Evolutionary conservation across 2,113 vertebrate genomes (phyloP).

Genomic region (Hippopotamus amphibius): DNA sequence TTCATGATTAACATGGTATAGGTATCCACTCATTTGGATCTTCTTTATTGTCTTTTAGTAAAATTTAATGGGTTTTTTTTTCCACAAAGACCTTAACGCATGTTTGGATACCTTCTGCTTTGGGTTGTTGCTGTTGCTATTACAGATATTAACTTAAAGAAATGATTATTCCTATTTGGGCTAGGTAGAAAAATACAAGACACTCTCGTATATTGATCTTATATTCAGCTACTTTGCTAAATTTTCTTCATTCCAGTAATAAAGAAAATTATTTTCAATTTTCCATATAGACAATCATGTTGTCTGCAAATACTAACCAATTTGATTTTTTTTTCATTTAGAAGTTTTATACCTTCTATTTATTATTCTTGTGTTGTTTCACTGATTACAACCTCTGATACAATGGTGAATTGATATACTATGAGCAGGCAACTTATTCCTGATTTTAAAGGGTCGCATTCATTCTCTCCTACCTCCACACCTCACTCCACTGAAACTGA

Average conservation of each 20-base stretch:
- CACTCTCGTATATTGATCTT: neutral
- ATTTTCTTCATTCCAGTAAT: neutral
- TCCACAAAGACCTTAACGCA: neutral
- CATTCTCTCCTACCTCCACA: neutral
- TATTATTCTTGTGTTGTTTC: neutral
- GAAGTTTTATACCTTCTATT: neutral
- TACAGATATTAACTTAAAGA: neutral
- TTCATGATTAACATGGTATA: neutral
- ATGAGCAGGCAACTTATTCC: neutral
- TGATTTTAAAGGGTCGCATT: neutral
- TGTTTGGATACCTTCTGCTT: neutral
- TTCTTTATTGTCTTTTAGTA: constrained; percentile 16
- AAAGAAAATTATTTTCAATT: neutral
- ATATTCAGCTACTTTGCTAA: neutral
- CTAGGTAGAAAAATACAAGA: neutral
- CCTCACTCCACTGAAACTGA: neutral
- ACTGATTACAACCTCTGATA: neutral
- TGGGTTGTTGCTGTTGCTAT: neutral
- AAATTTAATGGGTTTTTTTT: neutral
- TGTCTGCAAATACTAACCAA: neutral
- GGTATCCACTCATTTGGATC: neutral
- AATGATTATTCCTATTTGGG: neutral
- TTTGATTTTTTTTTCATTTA: neutral
- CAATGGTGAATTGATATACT: neutral
- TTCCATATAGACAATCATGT: neutral